A percentile compares a stretch with the other conserved stretches of the same genome.
These are phyloP conservation scores for Dendrolimus pini DNA, from an alignment of 2,888 invertebrate genomes.

Conservation along the genomic window DNA sequence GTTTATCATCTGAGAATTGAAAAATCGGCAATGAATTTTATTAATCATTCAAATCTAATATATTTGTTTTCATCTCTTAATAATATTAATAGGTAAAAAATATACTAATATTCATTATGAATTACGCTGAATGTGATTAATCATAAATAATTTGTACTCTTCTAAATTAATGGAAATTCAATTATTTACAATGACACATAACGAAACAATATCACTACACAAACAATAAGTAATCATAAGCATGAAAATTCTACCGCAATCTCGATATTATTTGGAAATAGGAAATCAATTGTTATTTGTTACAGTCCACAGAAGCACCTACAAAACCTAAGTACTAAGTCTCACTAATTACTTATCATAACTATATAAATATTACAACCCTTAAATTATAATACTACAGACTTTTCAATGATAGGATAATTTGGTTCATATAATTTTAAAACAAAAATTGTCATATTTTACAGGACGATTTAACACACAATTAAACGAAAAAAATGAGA, in stretches of 20 bases:
- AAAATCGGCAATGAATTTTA: too few species aligned
- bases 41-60: too few species aligned
- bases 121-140: constrained; percentile 41
- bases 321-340: constrained; percentile 49
- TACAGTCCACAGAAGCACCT: constrained; percentile 41
- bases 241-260: constrained; percentile 31
- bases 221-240: constrained; percentile 30
- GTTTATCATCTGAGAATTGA: too few species aligned
- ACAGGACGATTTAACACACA: constrained; percentile 3
- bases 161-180: constrained; percentile 64
- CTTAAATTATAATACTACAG: constrained; percentile 49
- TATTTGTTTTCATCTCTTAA: too few species aligned
- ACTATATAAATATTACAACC: constrained; percentile 50
- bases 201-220: constrained; percentile 34
- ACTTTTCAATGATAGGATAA: constrained; percentile 37
- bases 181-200: constrained; percentile 58
- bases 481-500: constrained; percentile 5
- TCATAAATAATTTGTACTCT: constrained; percentile 71
- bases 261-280: constrained; percentile 31
- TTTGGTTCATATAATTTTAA: constrained; percentile 11
- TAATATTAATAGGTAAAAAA: too few species aligned
- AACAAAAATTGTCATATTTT: constrained; percentile 1
- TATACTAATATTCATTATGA: too few species aligned
- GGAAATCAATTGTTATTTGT: constrained; percentile 20
- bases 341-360: constrained; percentile 47